Base-by-base conservation (phyloP, 2,888 invertebrate species). In the Creontiades dilutus region DNA sequence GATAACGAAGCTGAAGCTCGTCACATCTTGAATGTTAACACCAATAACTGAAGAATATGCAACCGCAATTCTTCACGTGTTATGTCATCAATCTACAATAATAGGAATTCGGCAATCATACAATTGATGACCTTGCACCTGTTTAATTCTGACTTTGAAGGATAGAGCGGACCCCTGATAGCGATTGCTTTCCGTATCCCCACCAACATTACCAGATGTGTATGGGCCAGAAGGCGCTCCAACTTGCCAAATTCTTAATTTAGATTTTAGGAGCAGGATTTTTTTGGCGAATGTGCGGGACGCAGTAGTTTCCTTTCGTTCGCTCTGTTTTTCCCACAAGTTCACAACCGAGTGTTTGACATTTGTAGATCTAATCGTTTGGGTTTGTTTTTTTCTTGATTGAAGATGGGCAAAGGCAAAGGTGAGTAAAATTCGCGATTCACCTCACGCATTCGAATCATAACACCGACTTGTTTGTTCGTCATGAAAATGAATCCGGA, bases 361-460 rank as follows among this genome's bases (percentile, higher is more conserved):
- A 37, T 37, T 7, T 7, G 37, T 37, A 37, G 37, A 7, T 7
- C 37, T 4, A 37, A 4, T 37, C 37, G 37, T 7, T 37, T 37
- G 2, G 37, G 37, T 37, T 37, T 37, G 37, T 37, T 37, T n/a
- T n/a, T n/a, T 37, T 68, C 23, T 7, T 27, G 7, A 27, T 7
- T 11, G 68, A 23, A 68, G 23, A 68, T 68, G 68, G 68, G 68
- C 9, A 68, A 68, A 68, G 68, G 68, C 68, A 68, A 68, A 68
- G 68, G 68, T 68, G 68, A 68, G 68, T 68, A 11, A 7, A 68
- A 57, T n/a, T n/a, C 16, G 2, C 1, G 5, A 7, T 57, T n/a
- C 57, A 16, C 5, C n/a, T 57, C n/a, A 57, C 7, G 12, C 16
- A 16, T 16, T 5, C n/a, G 7, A 7, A n/a, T n/a, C 1, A 57